Base-by-base conservation (phyloP, 2,113 vertebrate species). In the Potamarius usumacintae region DNA sequence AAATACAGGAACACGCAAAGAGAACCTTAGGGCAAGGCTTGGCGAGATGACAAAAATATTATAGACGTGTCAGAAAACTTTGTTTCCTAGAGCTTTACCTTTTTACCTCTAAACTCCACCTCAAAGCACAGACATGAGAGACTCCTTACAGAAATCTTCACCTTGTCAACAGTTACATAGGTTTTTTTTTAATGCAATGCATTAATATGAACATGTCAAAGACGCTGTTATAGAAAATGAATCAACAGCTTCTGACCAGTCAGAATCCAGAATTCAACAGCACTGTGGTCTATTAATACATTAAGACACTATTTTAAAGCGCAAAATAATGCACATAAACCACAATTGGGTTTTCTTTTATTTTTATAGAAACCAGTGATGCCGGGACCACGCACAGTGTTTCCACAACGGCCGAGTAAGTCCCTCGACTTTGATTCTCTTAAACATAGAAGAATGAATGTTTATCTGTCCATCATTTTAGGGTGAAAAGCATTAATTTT, bases 371-470 rank as follows among this genome's bases (percentile, higher is more conserved):
- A 94, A 20, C 92, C 92, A 15, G 52, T 90, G 14, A 86, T 89
- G 79, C 67, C 72, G 2, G 90, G 90, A 53, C 83, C 88, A 18
- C 87, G 79, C 0, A 25, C 30, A 6, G 67, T 93, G 17, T 94
- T 94, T 86, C 92, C 93, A 22, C 92, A 91, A 58, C 91, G 88
- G 25, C 90, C 72, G 2, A 94, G 95, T 96, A 89, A 94, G 94
- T 85, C 11, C 10, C 76, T 65, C 77, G 53, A 22, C 42, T 25
- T 34, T 52, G 17, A n/a, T 87, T 52, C 7, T 67, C 15, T 22
- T 22, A 27, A 20, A 25, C 4, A 4, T 17, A 58, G 15, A 18
- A 27, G 12, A 79, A 55, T 4, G 7, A 42, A 5, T 79, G 57
- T 63, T 9, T 12, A 42, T 50, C 34, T 48, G 34, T 72, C 42